These are phyloP conservation scores for Pedicia rivosa DNA, from an alignment of 2,888 invertebrate species.

Conservation along the genomic window DNA sequence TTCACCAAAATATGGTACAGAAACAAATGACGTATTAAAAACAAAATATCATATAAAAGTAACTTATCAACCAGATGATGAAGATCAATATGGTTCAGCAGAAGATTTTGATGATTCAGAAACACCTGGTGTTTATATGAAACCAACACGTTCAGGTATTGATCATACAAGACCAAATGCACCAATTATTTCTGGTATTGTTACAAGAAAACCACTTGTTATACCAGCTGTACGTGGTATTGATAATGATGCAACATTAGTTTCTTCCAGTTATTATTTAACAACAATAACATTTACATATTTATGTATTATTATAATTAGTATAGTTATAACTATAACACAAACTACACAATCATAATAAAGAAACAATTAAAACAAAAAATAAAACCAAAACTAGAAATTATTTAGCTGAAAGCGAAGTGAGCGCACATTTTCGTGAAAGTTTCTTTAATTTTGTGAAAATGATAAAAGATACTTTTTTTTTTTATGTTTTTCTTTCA, in stretches of 20 bases:
- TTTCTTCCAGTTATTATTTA: conserved; percentile 2
- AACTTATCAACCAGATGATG: conserved; percentile 37
- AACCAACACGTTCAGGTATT: conserved; percentile 21
- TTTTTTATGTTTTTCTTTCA: too few species aligned
- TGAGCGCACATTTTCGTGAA: too few species aligned
- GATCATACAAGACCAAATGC: conserved; percentile 11
- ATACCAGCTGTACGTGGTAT: conserved; percentile 15
- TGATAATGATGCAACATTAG: conserved; percentile 19
- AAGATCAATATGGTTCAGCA: conserved; percentile 53
- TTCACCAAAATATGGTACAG: conserved; percentile 32
- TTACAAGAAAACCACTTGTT: conserved; percentile 26
- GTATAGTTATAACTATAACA: too few species aligned
- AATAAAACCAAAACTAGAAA: too few species aligned
- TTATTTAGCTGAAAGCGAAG: too few species aligned
- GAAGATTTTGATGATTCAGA: conserved; percentile 48
- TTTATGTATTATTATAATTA: too few species aligned
- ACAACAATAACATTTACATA: too few species aligned
- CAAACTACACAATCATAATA: too few species aligned
- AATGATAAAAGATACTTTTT: too few species aligned
- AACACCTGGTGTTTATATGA: conserved; percentile 20
- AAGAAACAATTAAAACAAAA: too few species aligned
- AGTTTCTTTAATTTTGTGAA: too few species aligned
- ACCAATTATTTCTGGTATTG: conserved; percentile 15
- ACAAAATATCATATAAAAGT: conserved; percentile 25
- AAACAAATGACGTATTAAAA: conserved; percentile 31